Evolutionary conservation across 2,888 invertebrate genomes (phyloP).

Genomic region (Melipona bicolor): DNA sequence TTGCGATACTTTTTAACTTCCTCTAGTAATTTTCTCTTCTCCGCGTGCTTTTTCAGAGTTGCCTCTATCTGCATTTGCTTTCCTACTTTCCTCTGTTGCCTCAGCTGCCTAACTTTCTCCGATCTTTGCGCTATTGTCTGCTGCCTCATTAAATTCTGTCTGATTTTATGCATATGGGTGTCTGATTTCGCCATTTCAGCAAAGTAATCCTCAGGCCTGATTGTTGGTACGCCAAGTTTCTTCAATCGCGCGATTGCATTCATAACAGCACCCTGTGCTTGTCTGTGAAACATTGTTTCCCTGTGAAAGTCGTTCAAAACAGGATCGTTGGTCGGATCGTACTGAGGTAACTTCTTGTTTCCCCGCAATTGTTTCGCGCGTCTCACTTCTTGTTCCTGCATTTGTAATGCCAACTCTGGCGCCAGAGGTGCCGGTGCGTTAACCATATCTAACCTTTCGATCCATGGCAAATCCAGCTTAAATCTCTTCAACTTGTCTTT

Average conservation of each 20-base stretch:
- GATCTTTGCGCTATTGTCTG: conserved; percentile 94
- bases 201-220: conserved; percentile 97
- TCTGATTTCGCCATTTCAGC: conserved; percentile 99
- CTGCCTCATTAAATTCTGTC: conserved; percentile 92
- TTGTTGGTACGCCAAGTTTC: conserved; percentile 90
- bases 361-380: conserved; percentile 88
- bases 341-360: conserved; percentile 88
- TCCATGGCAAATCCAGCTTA: conserved; percentile 91
- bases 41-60: conserved; percentile 93
- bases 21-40: conserved; percentile 96
- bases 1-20: conserved; percentile 97
- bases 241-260: conserved; percentile 92
- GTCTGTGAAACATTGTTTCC: conserved; percentile 94
- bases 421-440: conserved; percentile 92
- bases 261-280: conserved; percentile 94
- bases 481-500: conserved; percentile 90
- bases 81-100: conserved; percentile 96
- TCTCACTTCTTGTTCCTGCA: conserved; percentile 91
- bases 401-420: conserved; percentile 92
- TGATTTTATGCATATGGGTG: conserved; percentile 98
- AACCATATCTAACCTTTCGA: conserved; percentile 92
- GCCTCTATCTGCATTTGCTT: conserved; percentile 95
- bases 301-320: conserved; percentile 96
- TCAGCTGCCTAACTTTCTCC: conserved; percentile 95
- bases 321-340: conserved; percentile 89